phyloP scores from a whole-genome alignment of 2,888 invertebrate genomes.

The Rhingia rostrata region DNA sequence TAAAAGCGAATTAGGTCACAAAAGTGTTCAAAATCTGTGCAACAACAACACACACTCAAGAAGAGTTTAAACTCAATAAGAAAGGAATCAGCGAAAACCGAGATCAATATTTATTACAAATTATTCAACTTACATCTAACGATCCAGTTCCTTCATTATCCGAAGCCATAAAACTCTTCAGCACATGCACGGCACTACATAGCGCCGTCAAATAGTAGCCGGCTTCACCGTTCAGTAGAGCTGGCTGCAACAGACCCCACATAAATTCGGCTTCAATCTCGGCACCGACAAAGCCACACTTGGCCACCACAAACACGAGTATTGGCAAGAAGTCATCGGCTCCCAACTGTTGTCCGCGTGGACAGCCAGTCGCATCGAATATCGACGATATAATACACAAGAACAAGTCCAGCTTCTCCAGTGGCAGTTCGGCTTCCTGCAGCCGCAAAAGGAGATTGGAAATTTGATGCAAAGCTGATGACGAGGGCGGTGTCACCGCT shows the following conservation, averaged over 20 bases:
- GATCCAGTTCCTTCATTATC: slow-evolving; percentile 82
- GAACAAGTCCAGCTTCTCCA: slow-evolving; percentile 96
- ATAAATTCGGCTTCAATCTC: slow-evolving; percentile 98
- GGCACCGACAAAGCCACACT: slow-evolving; percentile 94
- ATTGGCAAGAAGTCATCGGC: slow-evolving; percentile 96
- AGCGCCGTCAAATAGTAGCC: slow-evolving; percentile 97
- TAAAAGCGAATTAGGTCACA: too few species aligned
- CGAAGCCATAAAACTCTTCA: slow-evolving; percentile 82
- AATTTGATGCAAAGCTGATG: slow-evolving; percentile 89
- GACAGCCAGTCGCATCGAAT: slow-evolving; percentile 87
- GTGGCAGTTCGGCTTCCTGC: slow-evolving; percentile 95
- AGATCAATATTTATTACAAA: not conserved
- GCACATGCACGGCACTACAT: slow-evolving; percentile 91
- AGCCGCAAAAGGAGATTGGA: slow-evolving; percentile 91
- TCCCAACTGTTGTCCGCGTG: slow-evolving; percentile 85
- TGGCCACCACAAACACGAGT: slow-evolving; percentile 95
- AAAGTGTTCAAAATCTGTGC: too few species aligned
- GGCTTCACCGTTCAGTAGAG: slow-evolving; percentile 94
- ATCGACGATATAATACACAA: slow-evolving; percentile 94
- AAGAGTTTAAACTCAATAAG: too few species aligned
- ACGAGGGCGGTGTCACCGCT: slow-evolving; percentile 90
- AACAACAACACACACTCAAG: too few species aligned
- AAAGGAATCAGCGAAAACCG: too few species aligned
- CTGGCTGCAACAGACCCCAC: slow-evolving; percentile 96
- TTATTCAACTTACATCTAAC: slow-evolving; percentile 80